Percentiles rank a stretch among this genome's conserved stretches.
phyloP scores from a whole-genome alignment of 2,113 vertebrate genomes.

The Perca flavescens region DNA sequence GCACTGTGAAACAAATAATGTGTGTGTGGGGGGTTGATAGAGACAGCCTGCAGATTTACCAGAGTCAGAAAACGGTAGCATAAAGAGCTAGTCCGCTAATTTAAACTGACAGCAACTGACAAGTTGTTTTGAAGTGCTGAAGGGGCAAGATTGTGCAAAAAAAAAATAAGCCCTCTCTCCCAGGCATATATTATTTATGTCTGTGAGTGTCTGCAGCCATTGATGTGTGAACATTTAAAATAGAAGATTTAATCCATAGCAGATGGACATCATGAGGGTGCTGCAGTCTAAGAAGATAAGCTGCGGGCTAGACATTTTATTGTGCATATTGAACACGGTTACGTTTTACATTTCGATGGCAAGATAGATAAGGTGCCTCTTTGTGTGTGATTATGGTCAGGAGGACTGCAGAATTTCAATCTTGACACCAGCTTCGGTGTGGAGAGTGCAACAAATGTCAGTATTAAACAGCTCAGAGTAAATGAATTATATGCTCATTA shows the following conservation, averaged over 20 bases:
- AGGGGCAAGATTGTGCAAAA: slow-evolving; percentile 56
- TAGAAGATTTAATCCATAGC: slow-evolving; percentile 59
- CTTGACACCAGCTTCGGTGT: not conserved
- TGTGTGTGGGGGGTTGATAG: slow-evolving; percentile 46
- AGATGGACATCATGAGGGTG: slow-evolving; percentile 64
- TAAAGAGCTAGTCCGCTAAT: slow-evolving; percentile 67
- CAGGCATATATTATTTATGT: slow-evolving; percentile 62
- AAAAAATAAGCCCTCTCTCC: slow-evolving; percentile 44
- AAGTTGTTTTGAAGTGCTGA: slow-evolving; percentile 75
- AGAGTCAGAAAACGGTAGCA: slow-evolving; percentile 58
- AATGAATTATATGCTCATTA: slow-evolving; percentile 3
- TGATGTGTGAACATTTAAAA: slow-evolving; percentile 59
- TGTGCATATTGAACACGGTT: slow-evolving; percentile 23
- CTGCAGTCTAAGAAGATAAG: slow-evolving; percentile 45
- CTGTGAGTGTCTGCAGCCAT: slow-evolving; percentile 40
- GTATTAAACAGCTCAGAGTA: not conserved
- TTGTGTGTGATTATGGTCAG: slow-evolving; percentile 8
- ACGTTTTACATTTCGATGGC: slow-evolving; percentile 29
- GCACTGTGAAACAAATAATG: slow-evolving; percentile 49
- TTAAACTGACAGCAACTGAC: slow-evolving; percentile 76
- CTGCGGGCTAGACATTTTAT: slow-evolving; percentile 39
- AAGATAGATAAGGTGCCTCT: slow-evolving; percentile 30
- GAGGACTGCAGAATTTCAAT: slow-evolving; percentile 1
- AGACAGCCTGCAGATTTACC: slow-evolving; percentile 74
- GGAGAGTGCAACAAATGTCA: slow-evolving; percentile 1